Evolutionary conservation across 2,113 vertebrate species (phyloP).

Genomic region (Theristicus caerulescens): DNA sequence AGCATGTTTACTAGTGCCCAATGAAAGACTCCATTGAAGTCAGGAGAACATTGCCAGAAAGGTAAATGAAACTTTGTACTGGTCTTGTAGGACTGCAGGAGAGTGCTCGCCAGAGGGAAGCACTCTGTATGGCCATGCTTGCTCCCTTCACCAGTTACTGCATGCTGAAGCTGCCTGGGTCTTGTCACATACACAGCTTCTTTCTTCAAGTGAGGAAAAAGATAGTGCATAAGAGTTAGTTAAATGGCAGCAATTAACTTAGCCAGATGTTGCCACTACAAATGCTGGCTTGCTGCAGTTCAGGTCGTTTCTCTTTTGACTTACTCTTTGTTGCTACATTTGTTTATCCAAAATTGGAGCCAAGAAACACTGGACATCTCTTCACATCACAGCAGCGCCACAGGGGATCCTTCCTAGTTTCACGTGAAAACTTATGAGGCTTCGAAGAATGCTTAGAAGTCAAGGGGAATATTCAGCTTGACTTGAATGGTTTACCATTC

Average conservation of each 20-base stretch:
- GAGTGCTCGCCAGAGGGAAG: neutral
- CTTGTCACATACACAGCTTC: neutral
- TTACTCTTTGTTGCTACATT: neutral
- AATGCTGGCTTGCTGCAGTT: neutral
- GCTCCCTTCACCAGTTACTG: neutral
- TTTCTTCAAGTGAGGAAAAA: neutral
- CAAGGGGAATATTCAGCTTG: neutral
- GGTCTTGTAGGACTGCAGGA: neutral
- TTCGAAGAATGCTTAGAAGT: neutral
- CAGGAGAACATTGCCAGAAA: neutral
- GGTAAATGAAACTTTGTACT: neutral
- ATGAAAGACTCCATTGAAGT: neutral
- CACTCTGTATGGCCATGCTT: neutral
- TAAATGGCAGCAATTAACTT: neutral
- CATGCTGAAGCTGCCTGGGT: neutral
- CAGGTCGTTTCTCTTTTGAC: neutral
- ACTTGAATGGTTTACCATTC: neutral
- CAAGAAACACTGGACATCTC: neutral
- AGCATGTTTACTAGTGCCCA: neutral
- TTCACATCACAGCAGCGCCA: neutral
- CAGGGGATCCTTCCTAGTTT: neutral
- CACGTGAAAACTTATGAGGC: neutral
- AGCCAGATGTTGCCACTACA: neutral
- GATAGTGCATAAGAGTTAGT: neutral
- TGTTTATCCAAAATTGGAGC: neutral